Conservation (phyloP, 2,888 invertebrate genomes). For the Yponomeuta sedellus region DNA sequence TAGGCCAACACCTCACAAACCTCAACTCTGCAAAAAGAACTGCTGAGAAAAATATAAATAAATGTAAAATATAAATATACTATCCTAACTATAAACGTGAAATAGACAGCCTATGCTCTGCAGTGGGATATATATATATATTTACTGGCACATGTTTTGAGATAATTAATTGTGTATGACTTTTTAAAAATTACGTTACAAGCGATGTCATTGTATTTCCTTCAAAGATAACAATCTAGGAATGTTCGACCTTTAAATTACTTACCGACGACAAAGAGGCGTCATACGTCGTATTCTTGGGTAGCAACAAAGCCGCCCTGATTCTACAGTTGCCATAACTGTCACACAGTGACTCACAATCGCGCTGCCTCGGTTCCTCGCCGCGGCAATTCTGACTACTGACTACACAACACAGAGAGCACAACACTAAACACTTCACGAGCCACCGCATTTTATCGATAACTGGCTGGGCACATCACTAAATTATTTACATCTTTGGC, state of each 20-base stretch:
- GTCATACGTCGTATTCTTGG: conserved; percentile 72
- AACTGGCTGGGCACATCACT: conserved; percentile 26
- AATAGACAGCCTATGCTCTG: no score
- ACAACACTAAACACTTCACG: conserved; percentile 35
- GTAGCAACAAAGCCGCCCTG: conserved; percentile 80
- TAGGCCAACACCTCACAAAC: no score
- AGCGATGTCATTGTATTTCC: no score
- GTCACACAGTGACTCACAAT: conserved; percentile 70
- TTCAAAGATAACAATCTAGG: no score
- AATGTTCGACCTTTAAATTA: conserved; percentile 20
- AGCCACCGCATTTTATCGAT: conserved; percentile 48
- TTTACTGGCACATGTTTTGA: no score
- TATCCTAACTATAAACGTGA: no score
- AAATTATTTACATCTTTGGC: conserved; percentile 25
- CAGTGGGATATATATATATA: no score
- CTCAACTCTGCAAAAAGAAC: no score
- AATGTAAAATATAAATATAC: no score
- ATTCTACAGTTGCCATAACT: conserved; percentile 74
- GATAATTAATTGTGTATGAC: no score
- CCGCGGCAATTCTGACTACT: conserved; percentile 53
- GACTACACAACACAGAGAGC: conserved; percentile 25
- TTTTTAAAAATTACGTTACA: no score
- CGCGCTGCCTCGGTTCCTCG: conserved; percentile 45
- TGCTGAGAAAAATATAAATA: no score
- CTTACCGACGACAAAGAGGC: conserved; percentile 73